Conservation (phyloP, 2,888 invertebrate species). For the Norana najaformis region DNA sequence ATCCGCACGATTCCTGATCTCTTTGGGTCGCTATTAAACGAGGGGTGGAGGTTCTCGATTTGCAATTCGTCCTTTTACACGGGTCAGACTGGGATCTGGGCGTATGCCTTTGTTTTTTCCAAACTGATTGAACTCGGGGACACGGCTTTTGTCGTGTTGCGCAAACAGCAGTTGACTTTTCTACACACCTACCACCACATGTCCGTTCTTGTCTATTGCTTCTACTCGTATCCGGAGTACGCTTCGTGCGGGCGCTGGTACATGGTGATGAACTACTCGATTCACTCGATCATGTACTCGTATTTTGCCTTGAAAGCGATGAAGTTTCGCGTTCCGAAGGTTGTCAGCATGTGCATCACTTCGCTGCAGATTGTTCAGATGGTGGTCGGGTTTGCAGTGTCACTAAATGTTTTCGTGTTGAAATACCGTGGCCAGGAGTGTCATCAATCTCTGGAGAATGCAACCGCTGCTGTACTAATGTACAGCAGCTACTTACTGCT, state of each 20-base stretch:
- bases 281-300: conserved; percentile 66
- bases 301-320: conserved; percentile 65
- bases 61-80: conserved; percentile 70
- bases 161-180: conserved; percentile 66
- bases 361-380: conserved; percentile 87
- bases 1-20: conserved; percentile 88
- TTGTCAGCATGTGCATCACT: conserved; percentile 86
- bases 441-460: conserved; percentile 62
- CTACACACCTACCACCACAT: conserved; percentile 67
- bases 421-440: conserved; percentile 57
- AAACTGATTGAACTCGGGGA: conserved; percentile 78
- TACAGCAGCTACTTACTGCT: conserved; percentile 61
- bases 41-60: conserved; percentile 91
- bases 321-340: conserved; percentile 66
- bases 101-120: conserved; percentile 92
- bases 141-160: conserved; percentile 63
- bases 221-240: conserved; percentile 59
- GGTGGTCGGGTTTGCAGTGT: conserved; percentile 88
- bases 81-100: conserved; percentile 89
- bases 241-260: conserved; percentile 61
- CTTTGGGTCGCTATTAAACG: conserved; percentile 80
- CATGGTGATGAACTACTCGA: conserved; percentile 65
- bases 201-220: conserved; percentile 62
- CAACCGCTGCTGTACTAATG: conserved; percentile 59
- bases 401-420: conserved; percentile 73